phyloP scores from a whole-genome alignment of 2,797 vertebrate species.

The Spondyliosoma cantharus region DNA sequence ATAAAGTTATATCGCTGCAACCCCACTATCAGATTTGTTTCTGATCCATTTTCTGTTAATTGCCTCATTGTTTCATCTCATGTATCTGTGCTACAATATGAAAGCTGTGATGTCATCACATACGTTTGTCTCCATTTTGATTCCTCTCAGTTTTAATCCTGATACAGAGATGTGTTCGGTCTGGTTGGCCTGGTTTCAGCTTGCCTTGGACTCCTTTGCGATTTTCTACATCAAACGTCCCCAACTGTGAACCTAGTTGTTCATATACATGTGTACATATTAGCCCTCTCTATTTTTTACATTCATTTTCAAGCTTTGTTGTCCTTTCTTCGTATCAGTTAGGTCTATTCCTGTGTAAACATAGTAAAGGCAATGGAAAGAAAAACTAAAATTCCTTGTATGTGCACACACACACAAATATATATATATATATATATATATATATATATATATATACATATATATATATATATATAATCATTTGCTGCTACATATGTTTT shows the following conservation, averaged over 20 bases:
- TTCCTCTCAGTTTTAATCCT: not conserved
- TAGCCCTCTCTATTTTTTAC: not conserved
- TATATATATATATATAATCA: too few species aligned
- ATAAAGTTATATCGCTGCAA: too few species aligned
- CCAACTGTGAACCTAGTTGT: too few species aligned
- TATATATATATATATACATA: too few species aligned
- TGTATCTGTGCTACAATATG: not conserved
- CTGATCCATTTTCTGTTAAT: not conserved
- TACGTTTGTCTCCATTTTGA: not conserved
- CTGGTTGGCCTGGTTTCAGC: conserved; percentile 23
- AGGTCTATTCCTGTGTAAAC: not conserved
- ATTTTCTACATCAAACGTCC: not conserved
- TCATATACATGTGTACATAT: not conserved
- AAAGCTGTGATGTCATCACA: not conserved
- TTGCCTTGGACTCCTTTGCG: conserved; percentile 18
- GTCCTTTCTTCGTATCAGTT: not conserved
- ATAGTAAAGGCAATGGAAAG: not conserved
- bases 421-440: too few species aligned
- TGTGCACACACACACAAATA: not conserved
- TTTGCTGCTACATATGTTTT: conserved; percentile 23
- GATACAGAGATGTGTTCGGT: conserved; percentile 9
- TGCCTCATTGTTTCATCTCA: not conserved
- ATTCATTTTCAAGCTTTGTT: not conserved
- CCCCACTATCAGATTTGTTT: too few species aligned
- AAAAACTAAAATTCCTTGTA: not conserved